These are phyloP conservation scores for Dicroscelio sp. DNA, from an alignment of 2,888 invertebrate species.

Conservation along the genomic window DNA sequence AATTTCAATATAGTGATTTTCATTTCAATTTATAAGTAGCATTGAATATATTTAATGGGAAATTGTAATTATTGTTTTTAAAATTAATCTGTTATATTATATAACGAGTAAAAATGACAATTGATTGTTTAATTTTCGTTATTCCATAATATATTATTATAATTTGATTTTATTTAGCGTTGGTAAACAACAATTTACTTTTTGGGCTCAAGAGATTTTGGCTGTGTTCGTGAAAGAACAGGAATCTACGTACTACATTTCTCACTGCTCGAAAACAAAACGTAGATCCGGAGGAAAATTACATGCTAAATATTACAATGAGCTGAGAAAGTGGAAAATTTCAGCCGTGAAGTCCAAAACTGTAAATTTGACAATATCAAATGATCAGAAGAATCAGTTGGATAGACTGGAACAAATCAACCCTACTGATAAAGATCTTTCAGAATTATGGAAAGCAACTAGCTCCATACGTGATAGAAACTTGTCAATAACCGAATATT, in stretches of 20 bases:
- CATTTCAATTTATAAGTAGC: too few species aligned
- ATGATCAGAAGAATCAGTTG: background rate
- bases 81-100: too few species aligned
- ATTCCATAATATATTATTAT: background rate
- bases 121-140: background rate
- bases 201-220: background rate
- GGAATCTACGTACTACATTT: background rate
- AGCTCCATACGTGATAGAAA: background rate
- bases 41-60: too few species aligned
- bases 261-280: background rate
- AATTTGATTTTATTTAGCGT: background rate
- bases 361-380: background rate
- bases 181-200: background rate
- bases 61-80: too few species aligned
- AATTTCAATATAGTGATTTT: too few species aligned
- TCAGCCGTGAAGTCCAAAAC: background rate
- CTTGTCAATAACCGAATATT: conserved; percentile 16
- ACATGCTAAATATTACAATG: conserved; percentile 2
- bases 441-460: conserved; percentile 24
- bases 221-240: background rate
- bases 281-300: conserved; percentile 21
- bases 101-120: too few species aligned
- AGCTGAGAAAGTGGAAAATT: background rate
- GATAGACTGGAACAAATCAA: background rate
- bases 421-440: conserved; percentile 1